Evolutionary conservation across 2,888 invertebrate species (phyloP).

Genomic region (Euspilapteryx auroguttella): DNA sequence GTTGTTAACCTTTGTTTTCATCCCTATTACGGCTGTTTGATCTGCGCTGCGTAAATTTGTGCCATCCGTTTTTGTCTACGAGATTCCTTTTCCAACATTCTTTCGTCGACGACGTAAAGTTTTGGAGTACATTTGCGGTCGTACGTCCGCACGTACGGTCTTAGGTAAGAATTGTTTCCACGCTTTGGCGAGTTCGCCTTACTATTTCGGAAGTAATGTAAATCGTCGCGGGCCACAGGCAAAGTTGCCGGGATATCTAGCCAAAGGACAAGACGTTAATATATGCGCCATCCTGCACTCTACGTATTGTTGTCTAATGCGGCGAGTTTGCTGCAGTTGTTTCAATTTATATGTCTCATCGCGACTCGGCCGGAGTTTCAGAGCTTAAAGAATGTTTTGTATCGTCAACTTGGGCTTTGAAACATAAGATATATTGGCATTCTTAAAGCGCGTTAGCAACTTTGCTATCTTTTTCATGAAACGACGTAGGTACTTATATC

Average conservation of each 20-base stretch:
- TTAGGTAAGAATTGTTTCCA: conserved; percentile 15
- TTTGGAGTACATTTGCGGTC: conserved; percentile 11
- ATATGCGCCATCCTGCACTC: conserved; percentile 50
- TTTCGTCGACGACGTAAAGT: conserved; percentile 22
- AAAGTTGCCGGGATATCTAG: conserved; percentile 49
- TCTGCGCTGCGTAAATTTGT: neutral
- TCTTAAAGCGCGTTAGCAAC: too few species aligned
- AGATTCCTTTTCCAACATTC: conserved; percentile 9
- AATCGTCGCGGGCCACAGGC: conserved; percentile 40
- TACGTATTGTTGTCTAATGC: conserved; percentile 51
- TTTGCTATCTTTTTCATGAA: too few species aligned
- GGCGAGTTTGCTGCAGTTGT: conserved; percentile 31
- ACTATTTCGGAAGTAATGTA: conserved; percentile 54
- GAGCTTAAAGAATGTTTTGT: too few species aligned
- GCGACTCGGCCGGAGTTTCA: conserved; percentile 2
- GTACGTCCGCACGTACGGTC: conserved; percentile 6
- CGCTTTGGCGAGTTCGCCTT: conserved; percentile 29
- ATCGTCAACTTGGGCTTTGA: too few species aligned
- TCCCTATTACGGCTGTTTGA: conserved; percentile 4
- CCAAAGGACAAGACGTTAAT: conserved; percentile 58
- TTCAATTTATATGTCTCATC: conserved; percentile 26
- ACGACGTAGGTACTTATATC: too few species aligned
- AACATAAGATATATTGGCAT: too few species aligned
- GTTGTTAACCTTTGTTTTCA: conserved; percentile 31
- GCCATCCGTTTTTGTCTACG: conserved; percentile 2